A percentile compares a stretch with the other conserved stretches of the same genome.
Conservation (phyloP, 2,888 invertebrate species). For the Heteromyza rotundicornis region DNA sequence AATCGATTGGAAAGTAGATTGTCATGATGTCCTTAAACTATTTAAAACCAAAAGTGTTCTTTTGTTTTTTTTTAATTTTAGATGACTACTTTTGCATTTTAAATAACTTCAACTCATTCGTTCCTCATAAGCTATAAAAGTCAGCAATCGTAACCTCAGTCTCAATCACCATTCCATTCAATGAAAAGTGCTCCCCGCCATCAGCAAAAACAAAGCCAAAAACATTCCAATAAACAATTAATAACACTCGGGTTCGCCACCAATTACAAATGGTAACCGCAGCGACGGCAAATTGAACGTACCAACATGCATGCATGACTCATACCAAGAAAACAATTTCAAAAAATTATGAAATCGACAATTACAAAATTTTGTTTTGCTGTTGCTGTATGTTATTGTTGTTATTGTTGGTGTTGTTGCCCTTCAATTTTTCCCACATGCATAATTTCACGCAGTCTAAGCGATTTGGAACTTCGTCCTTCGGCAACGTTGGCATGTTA, state of each 20-base stretch:
- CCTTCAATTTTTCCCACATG: slow-evolving; percentile 28
- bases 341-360: not conserved
- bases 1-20: too few species aligned
- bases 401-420: not conserved
- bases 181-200: not conserved
- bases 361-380: not conserved
- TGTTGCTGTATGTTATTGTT: not conserved
- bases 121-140: too few species aligned
- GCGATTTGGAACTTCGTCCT: slow-evolving; percentile 31
- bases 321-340: too few species aligned
- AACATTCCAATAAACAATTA: not conserved
- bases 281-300: not conserved
- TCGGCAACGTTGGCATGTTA: slow-evolving; percentile 22
- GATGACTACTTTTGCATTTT: too few species aligned
- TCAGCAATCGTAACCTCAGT: too few species aligned
- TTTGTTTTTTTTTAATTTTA: too few species aligned
- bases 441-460: slow-evolving; percentile 34
- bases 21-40: too few species aligned
- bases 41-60: too few species aligned
- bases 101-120: too few species aligned
- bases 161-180: too few species aligned
- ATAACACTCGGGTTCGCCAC: slow-evolving; percentile 1
- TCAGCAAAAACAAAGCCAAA: not conserved
- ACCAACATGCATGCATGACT: too few species aligned
- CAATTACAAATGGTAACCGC: not conserved